These are phyloP conservation scores for Atherinomorus stipes DNA, from an alignment of 2,113 vertebrate genomes.

Conservation along the genomic window DNA sequence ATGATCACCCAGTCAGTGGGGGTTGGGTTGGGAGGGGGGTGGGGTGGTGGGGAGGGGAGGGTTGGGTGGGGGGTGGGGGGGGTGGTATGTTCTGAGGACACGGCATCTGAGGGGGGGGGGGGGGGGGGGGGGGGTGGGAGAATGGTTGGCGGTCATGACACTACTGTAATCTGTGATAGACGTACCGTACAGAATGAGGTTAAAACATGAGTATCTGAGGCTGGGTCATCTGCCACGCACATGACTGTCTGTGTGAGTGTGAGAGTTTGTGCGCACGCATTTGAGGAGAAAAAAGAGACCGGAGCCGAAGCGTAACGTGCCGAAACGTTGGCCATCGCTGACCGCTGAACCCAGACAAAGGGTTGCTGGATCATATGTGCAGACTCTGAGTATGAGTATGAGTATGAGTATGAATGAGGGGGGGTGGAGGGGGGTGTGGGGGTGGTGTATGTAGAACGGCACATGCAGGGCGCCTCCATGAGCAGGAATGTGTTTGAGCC, in stretches of 20 bases:
- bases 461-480: slow-evolving; percentile 7
- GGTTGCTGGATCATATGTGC: slow-evolving; percentile 68
- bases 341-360: slow-evolving; percentile 75
- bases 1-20: slow-evolving; percentile 65
- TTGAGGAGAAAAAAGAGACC: neutral
- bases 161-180: slow-evolving; percentile 67
- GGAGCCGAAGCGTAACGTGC: slow-evolving; percentile 34
- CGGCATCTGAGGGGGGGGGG: slow-evolving; percentile 29
- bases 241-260: slow-evolving; percentile 53
- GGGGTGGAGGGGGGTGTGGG: neutral
- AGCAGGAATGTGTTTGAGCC: slow-evolving; percentile 33
- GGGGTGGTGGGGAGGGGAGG: neutral
- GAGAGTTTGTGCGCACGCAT: neutral
- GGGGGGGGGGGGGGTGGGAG: neutral
- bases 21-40: slow-evolving; percentile 24
- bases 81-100: slow-evolving; percentile 70
- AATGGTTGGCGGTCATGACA: slow-evolving; percentile 59
- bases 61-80: too few relatives aligned
- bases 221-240: slow-evolving; percentile 62
- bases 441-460: slow-evolving; percentile 21
- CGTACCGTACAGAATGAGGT: slow-evolving; percentile 45
- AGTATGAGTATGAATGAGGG: too few relatives aligned
- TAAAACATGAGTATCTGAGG: slow-evolving; percentile 43
- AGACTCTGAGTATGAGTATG: slow-evolving; percentile 28
- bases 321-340: slow-evolving; percentile 54